Evolutionary conservation across 2,797 vertebrate species (phyloP), one percentile per base, ranked within the genome.

Genomic region (Craterocephalus amniculus): DNA sequence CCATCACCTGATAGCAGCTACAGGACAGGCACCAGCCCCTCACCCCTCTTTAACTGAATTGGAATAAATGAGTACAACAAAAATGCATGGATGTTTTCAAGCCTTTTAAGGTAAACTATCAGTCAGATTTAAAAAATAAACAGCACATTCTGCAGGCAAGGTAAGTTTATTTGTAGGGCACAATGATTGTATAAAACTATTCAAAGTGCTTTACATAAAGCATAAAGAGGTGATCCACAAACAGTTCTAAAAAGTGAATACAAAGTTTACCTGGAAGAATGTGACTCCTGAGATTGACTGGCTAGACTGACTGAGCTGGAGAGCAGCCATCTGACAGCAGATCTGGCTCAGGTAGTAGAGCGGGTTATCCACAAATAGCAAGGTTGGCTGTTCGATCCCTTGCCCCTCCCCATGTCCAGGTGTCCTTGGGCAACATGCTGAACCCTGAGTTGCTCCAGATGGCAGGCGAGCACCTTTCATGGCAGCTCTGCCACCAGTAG

Each of bases 391-490:
- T 65, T 40, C 35, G 18, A 43, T 43, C 40, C 34, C 22, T 5
- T 13, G 51, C 26, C 20, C 38, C 35, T 66, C 35, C 52, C 40
- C 52, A 38, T 43, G 20, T 66, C 26, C 9, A 56, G 20, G 51
- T 66, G 51, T 66, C 63, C 63, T 56, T 56, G 51, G 26, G 54
- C 27, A 66, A 57, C 51, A 27, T 6, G 20, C 7, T 26, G 48
- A 49, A 49, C 48, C 48, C 48, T 24, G 20, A 49, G 9, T 24
- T 49, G 48, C 48, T 49, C 48, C 48, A 49, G 48, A 49, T 49
- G 48, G 48, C 48, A 11, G 48, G 22, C 48, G 22, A 49, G 48
- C 48, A 49, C 48, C 48, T 49, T 43, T 20, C 18, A 43, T 43
- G 40, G 40, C 40, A 43, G 40, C 40, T 6, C 18, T 24, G 48